These are phyloP conservation scores for Brachionus rubens DNA, from an alignment of 1,140 invertebrate species.

Conservation along the genomic window DNA sequence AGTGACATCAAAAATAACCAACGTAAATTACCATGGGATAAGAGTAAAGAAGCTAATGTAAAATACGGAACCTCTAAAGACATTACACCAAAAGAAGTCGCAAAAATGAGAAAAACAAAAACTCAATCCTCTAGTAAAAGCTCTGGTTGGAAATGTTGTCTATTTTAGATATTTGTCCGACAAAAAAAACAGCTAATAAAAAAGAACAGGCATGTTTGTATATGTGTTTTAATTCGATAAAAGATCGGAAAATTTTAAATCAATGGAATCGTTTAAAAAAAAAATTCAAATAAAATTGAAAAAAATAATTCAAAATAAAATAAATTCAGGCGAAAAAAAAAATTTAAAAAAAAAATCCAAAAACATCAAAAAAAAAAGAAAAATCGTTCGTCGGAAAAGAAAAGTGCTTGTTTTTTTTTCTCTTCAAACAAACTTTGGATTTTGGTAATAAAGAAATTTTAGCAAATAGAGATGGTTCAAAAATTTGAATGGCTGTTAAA, in stretches of 20 bases:
- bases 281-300: too few relatives aligned
- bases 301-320: too few relatives aligned
- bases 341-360: neutral
- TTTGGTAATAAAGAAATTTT: neutral
- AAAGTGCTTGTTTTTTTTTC: neutral
- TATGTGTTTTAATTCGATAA: neutral
- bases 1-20: slow-evolving; percentile 1
- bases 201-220: neutral
- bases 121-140: neutral
- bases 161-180: neutral
- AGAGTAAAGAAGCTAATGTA: slow-evolving; percentile 19
- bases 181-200: slow-evolving; percentile 15
- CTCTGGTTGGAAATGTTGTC: slow-evolving; percentile 31
- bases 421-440: neutral
- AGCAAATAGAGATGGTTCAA: neutral
- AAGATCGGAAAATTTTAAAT: neutral
- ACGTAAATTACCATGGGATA: slow-evolving; percentile 11
- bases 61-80: neutral
- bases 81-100: slow-evolving; percentile 22
- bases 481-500: too few relatives aligned
- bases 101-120: slow-evolving; percentile 7
- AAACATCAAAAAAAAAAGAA: neutral
- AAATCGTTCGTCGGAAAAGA: neutral
- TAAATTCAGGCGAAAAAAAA: too few relatives aligned
- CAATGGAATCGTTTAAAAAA: too few relatives aligned